Percentiles rank a stretch among this genome's conserved stretches.
phyloP scores from a whole-genome alignment of 2,797 vertebrate species.

The Rhinella marina region DNA sequence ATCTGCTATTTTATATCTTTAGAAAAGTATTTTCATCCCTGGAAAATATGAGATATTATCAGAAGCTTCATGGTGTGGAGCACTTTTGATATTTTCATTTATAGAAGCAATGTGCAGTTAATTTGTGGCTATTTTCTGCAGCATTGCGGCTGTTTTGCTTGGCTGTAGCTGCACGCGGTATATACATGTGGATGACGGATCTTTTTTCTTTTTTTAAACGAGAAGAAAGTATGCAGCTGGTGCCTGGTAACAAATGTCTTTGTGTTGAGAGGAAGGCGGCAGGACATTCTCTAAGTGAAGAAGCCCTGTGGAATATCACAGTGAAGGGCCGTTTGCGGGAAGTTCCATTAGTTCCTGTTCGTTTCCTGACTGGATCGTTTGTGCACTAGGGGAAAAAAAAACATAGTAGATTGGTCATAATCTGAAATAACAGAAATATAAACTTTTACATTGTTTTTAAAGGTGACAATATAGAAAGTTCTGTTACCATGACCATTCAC shows the following conservation, averaged over 20 bases:
- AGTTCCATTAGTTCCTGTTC: conserved; percentile 34
- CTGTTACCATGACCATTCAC: neutral
- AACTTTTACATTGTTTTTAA: neutral
- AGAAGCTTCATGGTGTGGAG: neutral
- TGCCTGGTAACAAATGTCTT: conserved; percentile 17
- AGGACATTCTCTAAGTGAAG: conserved; percentile 11
- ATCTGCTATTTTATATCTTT: conserved; percentile 20
- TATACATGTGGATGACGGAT: neutral
- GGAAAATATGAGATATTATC: conserved; percentile 30
- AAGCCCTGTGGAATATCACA: conserved; percentile 32
- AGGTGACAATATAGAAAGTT: neutral
- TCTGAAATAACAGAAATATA: neutral
- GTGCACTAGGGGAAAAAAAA: neutral
- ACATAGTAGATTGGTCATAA: neutral
- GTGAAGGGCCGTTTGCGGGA: conserved; percentile 36
- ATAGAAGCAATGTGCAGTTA: neutral
- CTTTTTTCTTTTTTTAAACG: neutral
- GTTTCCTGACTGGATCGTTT: conserved; percentile 21
- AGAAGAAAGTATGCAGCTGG: neutral
- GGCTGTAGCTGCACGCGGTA: too few species aligned
- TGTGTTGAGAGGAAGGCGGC: conserved; percentile 32
- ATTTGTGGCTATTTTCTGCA: neutral
- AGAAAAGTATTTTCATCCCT: conserved; percentile 28
- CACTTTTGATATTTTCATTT: neutral
- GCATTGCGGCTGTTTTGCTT: neutral